A percentile compares a stretch with the other conserved stretches of the same genome.
phyloP scores from a whole-genome alignment of 2,888 invertebrate genomes.

The Pristionchus maxplancki region DNA sequence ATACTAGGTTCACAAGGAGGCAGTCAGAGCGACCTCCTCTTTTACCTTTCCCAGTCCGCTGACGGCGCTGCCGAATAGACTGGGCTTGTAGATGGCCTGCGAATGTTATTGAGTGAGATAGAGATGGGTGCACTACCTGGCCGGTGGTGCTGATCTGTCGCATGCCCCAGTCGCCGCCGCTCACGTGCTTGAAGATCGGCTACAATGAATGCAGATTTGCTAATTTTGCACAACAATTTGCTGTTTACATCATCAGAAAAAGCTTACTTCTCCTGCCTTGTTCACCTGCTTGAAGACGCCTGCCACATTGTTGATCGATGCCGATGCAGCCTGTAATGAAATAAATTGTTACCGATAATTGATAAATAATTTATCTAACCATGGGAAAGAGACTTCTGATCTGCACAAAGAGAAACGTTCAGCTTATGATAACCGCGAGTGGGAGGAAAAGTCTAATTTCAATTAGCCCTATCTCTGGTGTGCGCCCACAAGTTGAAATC shows the following conservation, averaged over 20 bases:
- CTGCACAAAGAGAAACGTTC: no score
- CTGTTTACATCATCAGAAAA: background rate
- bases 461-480: no score
- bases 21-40: background rate
- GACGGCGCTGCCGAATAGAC: background rate
- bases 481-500: no score
- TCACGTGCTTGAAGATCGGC: slow-evolving; percentile 25
- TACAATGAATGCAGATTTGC: background rate
- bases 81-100: background rate
- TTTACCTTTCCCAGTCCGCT: background rate
- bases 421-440: no score
- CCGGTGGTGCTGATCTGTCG: background rate
- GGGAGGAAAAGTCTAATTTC: no score
- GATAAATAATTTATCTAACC: background rate
- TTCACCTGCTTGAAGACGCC: background rate
- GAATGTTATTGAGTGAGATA: background rate
- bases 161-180: slow-evolving; percentile 10
- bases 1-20: background rate
- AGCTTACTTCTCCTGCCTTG: background rate
- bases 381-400: background rate
- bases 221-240: no score
- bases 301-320: background rate
- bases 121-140: background rate
- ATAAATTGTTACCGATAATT: background rate
- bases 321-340: background rate